A percentile compares a stretch with the other conserved stretches of the same genome.
phyloP scores from a whole-genome alignment of 2,888 invertebrate species.

The Perithous albicinctus region DNA sequence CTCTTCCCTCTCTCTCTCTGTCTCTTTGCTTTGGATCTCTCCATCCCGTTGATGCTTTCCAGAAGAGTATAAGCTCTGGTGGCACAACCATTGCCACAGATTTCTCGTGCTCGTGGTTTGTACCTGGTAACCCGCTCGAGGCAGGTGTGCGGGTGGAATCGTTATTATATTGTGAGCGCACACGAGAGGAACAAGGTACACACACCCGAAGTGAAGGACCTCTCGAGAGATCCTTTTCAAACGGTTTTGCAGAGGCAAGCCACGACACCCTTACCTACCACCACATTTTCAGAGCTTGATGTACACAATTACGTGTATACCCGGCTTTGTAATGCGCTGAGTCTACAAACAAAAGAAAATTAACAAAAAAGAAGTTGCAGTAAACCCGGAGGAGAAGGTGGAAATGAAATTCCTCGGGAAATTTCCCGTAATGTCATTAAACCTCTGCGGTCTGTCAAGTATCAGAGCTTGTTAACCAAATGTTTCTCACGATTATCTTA shows the following conservation, averaged over 20 bases:
- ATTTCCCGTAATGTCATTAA: background rate
- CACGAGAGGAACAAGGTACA: conserved; percentile 68
- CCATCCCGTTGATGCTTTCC: conserved; percentile 29
- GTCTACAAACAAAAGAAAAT: conserved; percentile 22
- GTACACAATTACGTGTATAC: background rate
- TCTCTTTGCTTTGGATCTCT: background rate
- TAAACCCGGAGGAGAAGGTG: background rate
- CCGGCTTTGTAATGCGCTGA: background rate
- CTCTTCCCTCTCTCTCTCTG: background rate
- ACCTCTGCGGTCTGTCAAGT: background rate
- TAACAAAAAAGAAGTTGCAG: background rate
- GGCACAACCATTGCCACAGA: background rate
- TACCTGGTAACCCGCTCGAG: conserved; percentile 36
- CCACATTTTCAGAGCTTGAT: conserved; percentile 26
- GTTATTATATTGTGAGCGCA: conserved; percentile 78
- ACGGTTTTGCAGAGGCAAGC: conserved; percentile 42
- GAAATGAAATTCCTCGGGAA: background rate
- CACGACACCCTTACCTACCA: conserved; percentile 17
- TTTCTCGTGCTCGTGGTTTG: conserved; percentile 35
- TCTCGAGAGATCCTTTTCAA: conserved; percentile 76
- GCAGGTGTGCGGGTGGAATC: conserved; percentile 81
- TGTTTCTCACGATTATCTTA: background rate
- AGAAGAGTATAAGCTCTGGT: conserved; percentile 28
- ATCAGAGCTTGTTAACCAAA: background rate
- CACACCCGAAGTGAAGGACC: conserved; percentile 73